Evolutionary conservation across 1,140 invertebrate species (phyloP).

Genomic region (Chionoecetes opilio): DNA sequence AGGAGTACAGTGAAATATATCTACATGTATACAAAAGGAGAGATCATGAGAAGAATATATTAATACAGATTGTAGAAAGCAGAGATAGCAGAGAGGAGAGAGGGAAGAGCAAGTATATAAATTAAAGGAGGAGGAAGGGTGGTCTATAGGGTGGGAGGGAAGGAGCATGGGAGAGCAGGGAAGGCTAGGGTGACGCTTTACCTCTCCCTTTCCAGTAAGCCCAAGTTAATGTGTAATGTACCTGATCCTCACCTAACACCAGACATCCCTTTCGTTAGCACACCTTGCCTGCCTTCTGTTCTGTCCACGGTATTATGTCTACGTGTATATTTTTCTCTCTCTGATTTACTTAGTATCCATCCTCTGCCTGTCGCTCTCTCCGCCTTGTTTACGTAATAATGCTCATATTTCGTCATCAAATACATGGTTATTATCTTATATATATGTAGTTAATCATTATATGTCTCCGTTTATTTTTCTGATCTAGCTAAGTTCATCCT

Average conservation of each 20-base stretch:
- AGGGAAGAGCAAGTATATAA: background rate
- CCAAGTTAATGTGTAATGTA: conserved; percentile 16
- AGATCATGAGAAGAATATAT: no score
- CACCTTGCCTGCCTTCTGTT: conserved; percentile 21
- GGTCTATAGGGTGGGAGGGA: background rate
- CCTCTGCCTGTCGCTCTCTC: background rate
- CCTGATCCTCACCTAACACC: conserved; percentile 12
- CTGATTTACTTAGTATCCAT: background rate
- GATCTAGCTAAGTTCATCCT: background rate
- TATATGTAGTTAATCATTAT: no score
- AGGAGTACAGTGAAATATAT: no score
- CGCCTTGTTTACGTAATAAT: no score
- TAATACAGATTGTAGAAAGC: background rate
- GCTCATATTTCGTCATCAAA: no score
- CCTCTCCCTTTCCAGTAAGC: conserved; percentile 15
- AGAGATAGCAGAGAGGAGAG: background rate
- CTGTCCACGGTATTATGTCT: no score
- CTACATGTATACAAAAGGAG: no score
- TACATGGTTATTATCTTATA: no score
- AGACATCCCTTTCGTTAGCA: background rate
- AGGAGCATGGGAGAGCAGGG: background rate
- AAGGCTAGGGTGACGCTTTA: background rate
- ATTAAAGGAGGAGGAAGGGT: background rate
- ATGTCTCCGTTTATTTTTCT: no score
- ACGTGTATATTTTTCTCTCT: no score